Conservation (phyloP, 2,888 invertebrate species). For the Muscina levida region DNA sequence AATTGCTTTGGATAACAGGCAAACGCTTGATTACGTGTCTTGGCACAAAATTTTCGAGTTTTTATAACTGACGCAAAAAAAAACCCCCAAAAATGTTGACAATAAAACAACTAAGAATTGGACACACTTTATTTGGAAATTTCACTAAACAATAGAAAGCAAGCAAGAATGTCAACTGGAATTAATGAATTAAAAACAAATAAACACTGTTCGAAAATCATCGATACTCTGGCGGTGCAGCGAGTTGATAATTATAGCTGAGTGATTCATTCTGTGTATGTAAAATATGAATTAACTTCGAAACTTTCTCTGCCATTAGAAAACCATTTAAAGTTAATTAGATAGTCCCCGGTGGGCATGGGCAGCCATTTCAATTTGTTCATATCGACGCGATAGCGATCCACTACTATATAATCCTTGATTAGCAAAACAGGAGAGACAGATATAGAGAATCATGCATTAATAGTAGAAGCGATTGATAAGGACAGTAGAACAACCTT, state of each 20-base stretch:
- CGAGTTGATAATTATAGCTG: too few relatives aligned
- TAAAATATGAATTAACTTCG: background rate
- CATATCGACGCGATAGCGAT: slow-evolving; percentile 3
- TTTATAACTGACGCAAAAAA: slow-evolving; percentile 20
- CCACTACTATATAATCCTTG: background rate
- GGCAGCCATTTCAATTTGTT: slow-evolving; percentile 19
- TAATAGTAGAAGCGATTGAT: too few relatives aligned
- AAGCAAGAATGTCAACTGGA: background rate
- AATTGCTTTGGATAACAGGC: slow-evolving; percentile 64
- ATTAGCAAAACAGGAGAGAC: too few relatives aligned
- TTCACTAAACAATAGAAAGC: background rate
- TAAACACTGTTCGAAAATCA: too few relatives aligned
- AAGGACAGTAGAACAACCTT: too few relatives aligned
- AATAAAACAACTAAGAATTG: background rate
- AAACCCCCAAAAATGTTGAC: slow-evolving; percentile 25
- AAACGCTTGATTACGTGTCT: slow-evolving; percentile 63
- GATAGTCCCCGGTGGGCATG: background rate
- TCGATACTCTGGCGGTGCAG: too few relatives aligned
- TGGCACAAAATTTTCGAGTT: slow-evolving; percentile 63
- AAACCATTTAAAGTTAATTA: too few relatives aligned
- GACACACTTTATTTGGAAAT: background rate
- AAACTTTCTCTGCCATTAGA: background rate
- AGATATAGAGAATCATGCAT: too few relatives aligned
- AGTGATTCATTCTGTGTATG: background rate
- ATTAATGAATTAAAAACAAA: too few relatives aligned